Evolutionary conservation across 2,888 invertebrate species (phyloP).

Genomic region (Phalera bucephala): DNA sequence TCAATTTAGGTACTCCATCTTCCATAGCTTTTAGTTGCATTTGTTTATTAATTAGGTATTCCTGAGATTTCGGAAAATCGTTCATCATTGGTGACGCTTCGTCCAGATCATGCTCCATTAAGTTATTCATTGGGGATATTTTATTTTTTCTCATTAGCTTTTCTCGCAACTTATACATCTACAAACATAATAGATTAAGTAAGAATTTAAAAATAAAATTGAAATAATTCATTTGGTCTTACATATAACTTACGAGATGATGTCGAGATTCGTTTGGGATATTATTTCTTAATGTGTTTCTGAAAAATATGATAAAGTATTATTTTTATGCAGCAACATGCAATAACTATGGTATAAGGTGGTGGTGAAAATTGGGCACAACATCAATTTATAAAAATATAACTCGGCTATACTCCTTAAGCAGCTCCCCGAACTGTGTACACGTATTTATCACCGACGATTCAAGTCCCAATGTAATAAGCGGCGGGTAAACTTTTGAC

Average conservation of each 20-base stretch:
- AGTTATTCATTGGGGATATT: slow-evolving; percentile 17
- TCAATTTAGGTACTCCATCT: slow-evolving; percentile 21
- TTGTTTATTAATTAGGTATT: slow-evolving; percentile 6
- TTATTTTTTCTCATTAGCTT: slow-evolving; percentile 35
- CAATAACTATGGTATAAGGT: too few relatives aligned
- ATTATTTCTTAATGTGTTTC: slow-evolving; percentile 1
- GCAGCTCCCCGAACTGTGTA: too few relatives aligned
- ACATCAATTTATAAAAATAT: too few relatives aligned
- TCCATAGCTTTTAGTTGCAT: slow-evolving; percentile 13
- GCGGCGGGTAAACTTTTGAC: too few relatives aligned
- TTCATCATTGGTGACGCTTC: slow-evolving; percentile 22
- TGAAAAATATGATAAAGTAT: neutral
- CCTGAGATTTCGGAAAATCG: slow-evolving; percentile 13
- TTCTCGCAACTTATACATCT: slow-evolving; percentile 41
- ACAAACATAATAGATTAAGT: slow-evolving; percentile 12
- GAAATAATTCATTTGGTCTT: neutral
- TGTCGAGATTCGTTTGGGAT: slow-evolving; percentile 17
- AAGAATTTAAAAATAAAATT: too few relatives aligned
- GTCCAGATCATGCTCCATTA: slow-evolving; percentile 21
- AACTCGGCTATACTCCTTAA: too few relatives aligned
- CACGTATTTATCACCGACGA: too few relatives aligned
- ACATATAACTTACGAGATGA: slow-evolving; percentile 33
- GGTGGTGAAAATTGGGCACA: too few relatives aligned
- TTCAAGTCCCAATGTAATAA: too few relatives aligned
- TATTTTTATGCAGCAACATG: too few relatives aligned